phyloP scores from a whole-genome alignment of 2,797 vertebrate genomes.

The Muscicapa comitata region DNA sequence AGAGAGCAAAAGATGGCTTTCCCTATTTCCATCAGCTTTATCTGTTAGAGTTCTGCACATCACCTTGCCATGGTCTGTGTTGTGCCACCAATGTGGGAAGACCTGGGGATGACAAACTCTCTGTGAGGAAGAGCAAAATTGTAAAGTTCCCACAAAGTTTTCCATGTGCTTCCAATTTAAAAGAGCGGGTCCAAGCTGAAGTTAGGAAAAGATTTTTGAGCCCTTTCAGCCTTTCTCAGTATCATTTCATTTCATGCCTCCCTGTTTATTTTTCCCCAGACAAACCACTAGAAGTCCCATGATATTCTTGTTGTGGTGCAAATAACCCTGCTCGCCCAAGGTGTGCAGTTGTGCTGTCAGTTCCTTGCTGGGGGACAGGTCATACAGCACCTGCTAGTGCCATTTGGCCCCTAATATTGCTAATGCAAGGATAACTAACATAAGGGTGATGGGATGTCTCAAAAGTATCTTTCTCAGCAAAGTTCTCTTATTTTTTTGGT shows the following conservation, averaged over 20 bases:
- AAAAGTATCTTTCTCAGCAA: not conserved
- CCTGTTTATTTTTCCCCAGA: not conserved
- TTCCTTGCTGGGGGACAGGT: not conserved
- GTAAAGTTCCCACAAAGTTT: not conserved
- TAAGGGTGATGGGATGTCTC: not conserved
- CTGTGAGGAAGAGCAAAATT: not conserved
- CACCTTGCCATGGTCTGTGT: not conserved
- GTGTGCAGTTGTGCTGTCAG: not conserved
- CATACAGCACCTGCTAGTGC: not conserved
- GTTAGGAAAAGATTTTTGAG: not conserved
- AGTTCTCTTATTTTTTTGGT: not conserved
- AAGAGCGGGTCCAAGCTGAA: not conserved
- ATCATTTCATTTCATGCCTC: not conserved
- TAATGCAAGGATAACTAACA: not conserved
- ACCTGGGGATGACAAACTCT: not conserved
- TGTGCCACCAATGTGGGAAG: not conserved
- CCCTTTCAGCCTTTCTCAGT: not conserved
- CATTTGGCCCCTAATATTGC: not conserved
- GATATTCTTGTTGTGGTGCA: not conserved
- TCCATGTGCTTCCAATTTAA: rapidly evolving
- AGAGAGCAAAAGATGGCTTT: not conserved
- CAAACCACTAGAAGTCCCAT: not conserved
- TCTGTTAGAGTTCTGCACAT: not conserved
- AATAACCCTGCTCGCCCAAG: not conserved
- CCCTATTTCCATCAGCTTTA: not conserved